These are phyloP conservation scores for Hypocryptadius cinnamomeus DNA, from an alignment of 2,113 vertebrate species.

Conservation along the genomic window DNA sequence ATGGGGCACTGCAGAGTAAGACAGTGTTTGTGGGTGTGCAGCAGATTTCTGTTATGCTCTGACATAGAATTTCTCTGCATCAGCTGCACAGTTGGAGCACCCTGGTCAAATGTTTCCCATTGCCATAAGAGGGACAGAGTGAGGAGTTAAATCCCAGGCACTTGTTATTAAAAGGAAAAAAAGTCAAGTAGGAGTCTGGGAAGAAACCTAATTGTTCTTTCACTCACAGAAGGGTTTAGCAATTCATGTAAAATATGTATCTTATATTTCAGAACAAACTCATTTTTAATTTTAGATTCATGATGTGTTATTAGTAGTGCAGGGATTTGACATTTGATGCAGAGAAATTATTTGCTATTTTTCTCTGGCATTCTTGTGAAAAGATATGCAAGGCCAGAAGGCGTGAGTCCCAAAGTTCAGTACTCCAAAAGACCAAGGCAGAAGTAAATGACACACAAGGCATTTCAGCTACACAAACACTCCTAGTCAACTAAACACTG, in stretches of 20 bases:
- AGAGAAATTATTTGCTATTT: slow-evolving; percentile 18
- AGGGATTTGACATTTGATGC: neutral
- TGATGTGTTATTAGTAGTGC: neutral
- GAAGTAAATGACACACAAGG: slow-evolving; percentile 19
- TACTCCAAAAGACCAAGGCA: neutral
- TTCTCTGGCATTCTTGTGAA: neutral
- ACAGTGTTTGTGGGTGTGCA: neutral
- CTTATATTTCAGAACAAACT: neutral
- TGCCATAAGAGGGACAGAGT: neutral
- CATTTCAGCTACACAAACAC: slow-evolving; percentile 42
- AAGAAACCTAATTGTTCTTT: slow-evolving; percentile 22
- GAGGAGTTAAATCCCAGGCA: neutral
- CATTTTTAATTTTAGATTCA: neutral
- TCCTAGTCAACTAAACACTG: slow-evolving; percentile 35
- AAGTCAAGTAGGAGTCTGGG: neutral
- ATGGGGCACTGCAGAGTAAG: neutral
- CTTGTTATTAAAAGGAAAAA: neutral
- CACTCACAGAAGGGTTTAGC: neutral
- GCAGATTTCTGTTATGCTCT: neutral
- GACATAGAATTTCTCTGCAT: neutral
- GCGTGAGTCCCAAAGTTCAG: neutral
- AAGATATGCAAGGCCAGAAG: neutral
- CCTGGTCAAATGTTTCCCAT: neutral
- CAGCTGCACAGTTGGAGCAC: neutral
- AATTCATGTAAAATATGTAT: neutral